Conservation (phyloP, 2,888 invertebrate species). For the Emesis furor region DNA sequence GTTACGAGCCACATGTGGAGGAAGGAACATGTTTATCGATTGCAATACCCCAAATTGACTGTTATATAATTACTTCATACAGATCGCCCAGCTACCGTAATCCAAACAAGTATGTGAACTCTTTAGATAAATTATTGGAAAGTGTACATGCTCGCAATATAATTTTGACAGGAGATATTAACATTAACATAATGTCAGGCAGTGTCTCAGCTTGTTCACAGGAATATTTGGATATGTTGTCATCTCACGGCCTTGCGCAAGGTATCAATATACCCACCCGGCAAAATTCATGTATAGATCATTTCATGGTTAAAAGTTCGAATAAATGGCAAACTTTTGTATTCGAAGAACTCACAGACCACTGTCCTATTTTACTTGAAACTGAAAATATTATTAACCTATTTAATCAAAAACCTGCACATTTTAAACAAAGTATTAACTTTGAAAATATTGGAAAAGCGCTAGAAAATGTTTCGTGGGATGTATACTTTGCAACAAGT, state of each 20-base stretch:
- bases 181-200: not conserved
- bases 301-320: slow-evolving; percentile 46
- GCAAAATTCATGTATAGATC: slow-evolving; percentile 42
- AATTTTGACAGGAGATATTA: not conserved
- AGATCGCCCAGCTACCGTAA: not conserved
- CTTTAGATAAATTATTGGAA: not conserved
- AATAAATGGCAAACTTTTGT: slow-evolving; percentile 32
- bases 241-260: slow-evolving; percentile 36
- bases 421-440: not conserved
- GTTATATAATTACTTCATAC: not conserved
- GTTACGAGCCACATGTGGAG: not conserved
- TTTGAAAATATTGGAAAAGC: not conserved
- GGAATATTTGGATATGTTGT: slow-evolving; percentile 31
- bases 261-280: slow-evolving; percentile 42
- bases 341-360: slow-evolving; percentile 46
- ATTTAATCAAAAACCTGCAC: not conserved
- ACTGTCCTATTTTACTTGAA: slow-evolving; percentile 40
- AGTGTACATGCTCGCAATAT: not conserved
- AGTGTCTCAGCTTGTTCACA: not conserved
- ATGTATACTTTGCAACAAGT: not conserved
- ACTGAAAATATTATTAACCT: not conserved
- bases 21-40: not conserved
- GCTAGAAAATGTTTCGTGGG: not conserved
- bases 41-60: not conserved
- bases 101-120: not conserved